Evolutionary conservation across 2,888 invertebrate genomes (phyloP).

Genomic region (Agriopis leucophaearia): DNA sequence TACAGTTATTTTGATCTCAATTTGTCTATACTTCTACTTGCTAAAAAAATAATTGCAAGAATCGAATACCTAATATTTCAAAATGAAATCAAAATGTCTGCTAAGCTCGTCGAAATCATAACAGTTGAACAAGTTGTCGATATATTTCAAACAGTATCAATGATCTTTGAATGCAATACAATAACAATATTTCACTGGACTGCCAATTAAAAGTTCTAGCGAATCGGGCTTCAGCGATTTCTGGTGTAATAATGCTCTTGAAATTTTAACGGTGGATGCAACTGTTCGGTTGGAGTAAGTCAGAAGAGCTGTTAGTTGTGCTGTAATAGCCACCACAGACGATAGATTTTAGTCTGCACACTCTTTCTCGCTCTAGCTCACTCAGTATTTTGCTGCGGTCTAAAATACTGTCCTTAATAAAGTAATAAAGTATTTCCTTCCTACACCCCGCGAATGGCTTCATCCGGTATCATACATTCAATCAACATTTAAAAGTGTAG

Average conservation of each 20-base stretch:
- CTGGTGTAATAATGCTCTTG: conserved; percentile 69
- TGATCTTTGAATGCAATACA: conserved; percentile 63
- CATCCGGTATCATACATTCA: too few species aligned
- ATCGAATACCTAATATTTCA: conserved; percentile 4
- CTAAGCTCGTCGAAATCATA: conserved; percentile 28
- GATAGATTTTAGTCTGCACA: too few species aligned
- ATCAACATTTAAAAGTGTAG: too few species aligned
- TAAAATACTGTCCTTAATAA: too few species aligned
- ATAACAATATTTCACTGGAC: conserved; percentile 69
- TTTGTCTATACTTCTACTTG: background rate
- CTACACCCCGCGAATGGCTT: too few species aligned
- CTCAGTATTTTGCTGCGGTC: too few species aligned
- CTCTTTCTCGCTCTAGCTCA: background rate
- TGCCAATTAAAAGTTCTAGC: conserved; percentile 82
- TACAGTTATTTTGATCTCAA: background rate
- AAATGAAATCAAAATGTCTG: conserved; percentile 21
- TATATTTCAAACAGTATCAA: conserved; percentile 62
- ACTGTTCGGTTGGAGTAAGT: conserved; percentile 51
- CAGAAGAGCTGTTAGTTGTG: conserved; percentile 10
- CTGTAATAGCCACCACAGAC: background rate
- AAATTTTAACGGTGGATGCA: conserved; percentile 73
- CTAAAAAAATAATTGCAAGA: background rate
- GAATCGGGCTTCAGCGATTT: conserved; percentile 64
- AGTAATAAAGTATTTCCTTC: too few species aligned
- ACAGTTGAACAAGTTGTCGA: conserved; percentile 48